A percentile compares a stretch with the other conserved stretches of the same genome.
phyloP scores from a whole-genome alignment of 2,888 invertebrate genomes.

The Eremobia ochroleuca region DNA sequence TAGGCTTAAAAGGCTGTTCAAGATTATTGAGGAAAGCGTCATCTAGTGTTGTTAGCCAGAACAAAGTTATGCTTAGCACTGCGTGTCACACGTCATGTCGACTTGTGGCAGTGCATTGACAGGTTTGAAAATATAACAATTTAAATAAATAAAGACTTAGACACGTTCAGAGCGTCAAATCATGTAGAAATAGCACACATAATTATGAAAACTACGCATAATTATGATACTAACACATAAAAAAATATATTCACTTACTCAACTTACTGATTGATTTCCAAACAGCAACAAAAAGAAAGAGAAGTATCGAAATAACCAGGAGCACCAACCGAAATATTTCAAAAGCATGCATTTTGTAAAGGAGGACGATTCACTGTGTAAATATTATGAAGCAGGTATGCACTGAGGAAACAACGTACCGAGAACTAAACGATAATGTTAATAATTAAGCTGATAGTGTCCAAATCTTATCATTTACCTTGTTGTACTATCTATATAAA shows the following conservation, averaged over 20 bases:
- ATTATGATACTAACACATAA: not conserved
- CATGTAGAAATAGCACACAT: not conserved
- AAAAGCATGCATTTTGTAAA: conserved; percentile 7
- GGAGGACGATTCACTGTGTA: not conserved
- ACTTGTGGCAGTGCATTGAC: not conserved
- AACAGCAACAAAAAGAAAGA: conserved; percentile 30
- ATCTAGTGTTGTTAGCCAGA: conserved; percentile 13
- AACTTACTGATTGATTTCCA: conserved; percentile 35
- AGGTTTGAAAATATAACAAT: not conserved
- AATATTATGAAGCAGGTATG: not conserved
- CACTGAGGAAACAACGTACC: conserved; percentile 11
- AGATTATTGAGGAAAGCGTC: conserved; percentile 1
- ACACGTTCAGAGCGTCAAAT: not conserved
- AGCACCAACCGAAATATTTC: conserved; percentile 35
- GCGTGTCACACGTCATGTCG: not conserved
- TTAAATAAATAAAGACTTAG: not conserved
- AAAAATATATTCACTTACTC: conserved; percentile 2
- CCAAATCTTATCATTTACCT: conserved; percentile 45
- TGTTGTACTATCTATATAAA: conserved; percentile 26
- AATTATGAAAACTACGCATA: no score
- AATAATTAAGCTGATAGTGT: conserved; percentile 30
- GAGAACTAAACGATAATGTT: conserved; percentile 35
- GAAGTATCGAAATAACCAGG: not conserved
- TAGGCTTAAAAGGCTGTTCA: not conserved
- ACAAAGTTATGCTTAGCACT: not conserved